Evolutionary conservation across 2,888 invertebrate genomes (phyloP), one percentile per base, ranked within the genome.

Genomic region (Drepanosiphum platanoidis): DNA sequence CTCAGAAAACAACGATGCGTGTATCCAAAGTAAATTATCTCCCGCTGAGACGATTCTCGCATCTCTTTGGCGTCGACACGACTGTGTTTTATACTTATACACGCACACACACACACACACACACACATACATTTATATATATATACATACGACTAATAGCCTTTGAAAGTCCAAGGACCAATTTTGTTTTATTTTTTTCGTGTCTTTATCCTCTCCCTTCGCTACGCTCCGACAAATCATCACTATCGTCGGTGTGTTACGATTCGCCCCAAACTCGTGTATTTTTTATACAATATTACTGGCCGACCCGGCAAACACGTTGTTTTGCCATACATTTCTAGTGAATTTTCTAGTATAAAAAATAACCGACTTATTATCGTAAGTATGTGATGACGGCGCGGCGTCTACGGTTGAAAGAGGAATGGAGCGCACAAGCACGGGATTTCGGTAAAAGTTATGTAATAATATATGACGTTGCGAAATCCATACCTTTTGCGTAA

Each of bases 1-100:
- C 36, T 78, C 66, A 34, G 18, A 78, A 61, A 39, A 64, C 70
- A 9, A 34, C 78, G 61, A 61, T 77, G 36, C 22, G 77, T 30
- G 61, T 82, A 71, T 27, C 86, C 80, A 79, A 66, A 84, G 83
- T 84, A 75, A 84, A 84, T 84, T 84, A 84, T 84, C 75, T 68
- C 83, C 83, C 68, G 36, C 68, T 52, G 83, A 75, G 83, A 11
- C 75, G 68, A 84, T 75, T 68, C 34, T 64, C 74, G 32, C 11
- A 46, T 80, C 52, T 36, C 32, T 70, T 72, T 64, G 83, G 83
- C 83, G 83, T 74, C 83, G 15, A 5, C 13, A 46, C 32, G 74
- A 66, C 83, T 74, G 27, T 39, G 64, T 3, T 27, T 39, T 34
- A 4, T 36, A 68, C n/a, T 36, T 70, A n/a, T 66, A 36, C 36